Evolutionary conservation across 1,140 invertebrate species (phyloP), one percentile per base, ranked within the genome.

Genomic region (Drosophila auraria): DNA sequence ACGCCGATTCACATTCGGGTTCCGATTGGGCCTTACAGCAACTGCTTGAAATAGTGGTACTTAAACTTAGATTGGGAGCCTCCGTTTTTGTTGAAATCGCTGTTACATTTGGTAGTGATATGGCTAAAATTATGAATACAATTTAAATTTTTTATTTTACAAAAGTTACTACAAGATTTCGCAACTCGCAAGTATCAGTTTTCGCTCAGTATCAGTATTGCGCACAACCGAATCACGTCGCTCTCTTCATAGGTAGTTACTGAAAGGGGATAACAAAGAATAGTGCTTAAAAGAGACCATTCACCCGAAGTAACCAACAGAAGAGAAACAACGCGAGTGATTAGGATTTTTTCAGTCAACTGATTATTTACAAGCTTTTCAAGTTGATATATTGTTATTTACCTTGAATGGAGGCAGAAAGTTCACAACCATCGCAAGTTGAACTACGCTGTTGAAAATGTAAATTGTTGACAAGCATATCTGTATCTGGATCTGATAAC

Each of bases 321-420:
- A 38, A 38, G 33, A 38, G 3, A 12, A 12, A 12, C 11, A 12
- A 38, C 11, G 36, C 36, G 11, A 38, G 36, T 11, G 36, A 38
- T 12, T 12, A 33, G 33, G 33, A 11, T 38, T 38, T 36, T 38
- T 38, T 38, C 11, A 11, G 12, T 12, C 3, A 38, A 38, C 36
- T 38, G 36, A 38, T 38, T 38, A 38, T 38, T 38, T 38, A 14
- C 12, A 38, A 38, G 36, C 36, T 8, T 23, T 14, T 45, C 9
- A 30, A 40, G 20, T 50, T 61, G 9, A 15, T 12, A 42, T 30
- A 56, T 61, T 30, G 1, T n/a, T 12, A 25, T 9, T 60, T 53
- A 84, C 82, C 82, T 78, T 82, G 78, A 63, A 63, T 51, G 5
- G 82, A 49, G 23, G 25, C 63, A 8, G 49, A 47, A 14, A 57